Percentiles rank a stretch among this genome's conserved stretches.
These are phyloP conservation scores for Neotoma lepida DNA, from an alignment of 2,113 vertebrate species.

Conservation along the genomic window DNA sequence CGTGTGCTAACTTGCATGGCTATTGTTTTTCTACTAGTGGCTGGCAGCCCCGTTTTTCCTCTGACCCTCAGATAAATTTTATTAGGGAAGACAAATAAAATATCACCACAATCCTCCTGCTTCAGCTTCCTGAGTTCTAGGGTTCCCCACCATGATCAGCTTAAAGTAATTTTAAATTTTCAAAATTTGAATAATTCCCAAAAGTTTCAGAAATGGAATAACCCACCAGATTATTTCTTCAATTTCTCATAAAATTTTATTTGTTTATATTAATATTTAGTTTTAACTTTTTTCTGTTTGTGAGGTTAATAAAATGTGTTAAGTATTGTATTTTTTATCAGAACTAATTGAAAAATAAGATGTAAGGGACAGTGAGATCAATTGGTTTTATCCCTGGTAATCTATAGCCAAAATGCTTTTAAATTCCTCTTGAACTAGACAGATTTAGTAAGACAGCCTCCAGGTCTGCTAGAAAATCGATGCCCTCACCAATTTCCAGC, in stretches of 20 bases:
- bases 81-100: no score
- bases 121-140: neutral
- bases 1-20: no score
- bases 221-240: neutral
- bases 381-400: neutral
- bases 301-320: neutral
- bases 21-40: no score
- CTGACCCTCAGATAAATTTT: no score
- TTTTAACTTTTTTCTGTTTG: neutral
- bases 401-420: neutral
- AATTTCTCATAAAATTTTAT: neutral
- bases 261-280: neutral
- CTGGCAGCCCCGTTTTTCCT: no score
- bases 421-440: neutral
- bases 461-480: neutral
- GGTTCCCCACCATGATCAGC: neutral
- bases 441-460: neutral
- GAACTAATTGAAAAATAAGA: neutral
- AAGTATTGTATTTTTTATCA: neutral
- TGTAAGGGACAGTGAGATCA: neutral
- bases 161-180: neutral
- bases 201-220: neutral
- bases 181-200: neutral
- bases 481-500: neutral
- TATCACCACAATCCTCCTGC: no score